phyloP scores from a whole-genome alignment of 2,113 vertebrate genomes.

The Bos taurus region DNA sequence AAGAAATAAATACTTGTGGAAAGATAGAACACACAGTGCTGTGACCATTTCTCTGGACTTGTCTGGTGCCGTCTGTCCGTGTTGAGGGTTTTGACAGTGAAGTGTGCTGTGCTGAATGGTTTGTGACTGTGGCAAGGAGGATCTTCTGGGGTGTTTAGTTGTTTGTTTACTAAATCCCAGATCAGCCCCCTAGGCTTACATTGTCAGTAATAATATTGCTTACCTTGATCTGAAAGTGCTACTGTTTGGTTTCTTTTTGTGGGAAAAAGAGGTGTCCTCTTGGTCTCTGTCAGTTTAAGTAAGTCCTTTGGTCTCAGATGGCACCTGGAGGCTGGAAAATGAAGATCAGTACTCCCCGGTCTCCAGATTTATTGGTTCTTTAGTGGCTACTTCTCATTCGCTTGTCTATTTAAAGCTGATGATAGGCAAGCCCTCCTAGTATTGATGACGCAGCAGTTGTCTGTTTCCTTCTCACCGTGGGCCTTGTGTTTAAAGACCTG shows the following conservation, averaged over 20 bases:
- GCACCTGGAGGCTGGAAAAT: neutral
- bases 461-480: neutral
- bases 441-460: neutral
- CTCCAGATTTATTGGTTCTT: neutral
- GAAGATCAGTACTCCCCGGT: neutral
- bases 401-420: neutral
- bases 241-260: neutral
- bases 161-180: neutral
- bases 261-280: neutral
- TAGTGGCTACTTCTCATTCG: neutral
- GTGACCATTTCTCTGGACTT: neutral
- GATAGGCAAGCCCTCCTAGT: neutral
- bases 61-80: neutral
- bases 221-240: neutral
- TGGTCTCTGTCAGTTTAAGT: neutral
- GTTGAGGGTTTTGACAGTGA: neutral
- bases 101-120: neutral
- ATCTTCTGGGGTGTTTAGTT: neutral
- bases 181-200: neutral
- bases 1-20: constrained; percentile 6
- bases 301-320: neutral
- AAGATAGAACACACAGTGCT: neutral
- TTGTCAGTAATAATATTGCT: neutral
- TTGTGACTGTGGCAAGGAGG: neutral
- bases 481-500: neutral